Percentiles rank a stretch among this genome's conserved stretches.
Conservation (phyloP, 53 echinoderm and acorn worm species). For the Zoroaster sp. region DNA sequence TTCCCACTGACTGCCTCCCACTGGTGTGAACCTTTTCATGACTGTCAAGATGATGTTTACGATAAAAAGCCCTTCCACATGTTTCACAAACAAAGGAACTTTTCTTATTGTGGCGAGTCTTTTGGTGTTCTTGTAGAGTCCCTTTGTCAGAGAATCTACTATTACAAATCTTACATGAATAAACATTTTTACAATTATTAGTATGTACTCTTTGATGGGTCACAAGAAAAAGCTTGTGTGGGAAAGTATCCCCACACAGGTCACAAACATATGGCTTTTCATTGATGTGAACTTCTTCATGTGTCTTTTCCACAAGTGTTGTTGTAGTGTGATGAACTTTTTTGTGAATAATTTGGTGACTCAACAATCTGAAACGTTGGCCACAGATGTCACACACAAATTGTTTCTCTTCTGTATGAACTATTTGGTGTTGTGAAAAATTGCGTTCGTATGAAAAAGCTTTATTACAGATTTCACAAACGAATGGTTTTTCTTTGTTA, state of each 20-base stretch:
- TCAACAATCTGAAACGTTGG: not conserved
- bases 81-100: not conserved
- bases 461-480: conserved; percentile 9
- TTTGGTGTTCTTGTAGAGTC: not conserved
- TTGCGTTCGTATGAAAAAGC: not conserved
- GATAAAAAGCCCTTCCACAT: not conserved
- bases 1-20: not conserved
- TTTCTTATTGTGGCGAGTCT: not conserved
- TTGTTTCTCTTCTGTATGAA: not conserved
- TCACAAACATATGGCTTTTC: not conserved
- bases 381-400: not conserved
- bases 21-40: not conserved
- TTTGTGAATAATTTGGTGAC: not conserved
- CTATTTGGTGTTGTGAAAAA: not conserved
- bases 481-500: not conserved
- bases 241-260: not conserved
- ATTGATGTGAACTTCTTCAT: not conserved
- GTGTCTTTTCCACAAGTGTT: not conserved
- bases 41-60: not conserved
- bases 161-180: not conserved
- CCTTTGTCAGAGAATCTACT: not conserved
- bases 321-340: not conserved
- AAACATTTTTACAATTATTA: not conserved
- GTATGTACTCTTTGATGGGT: not conserved
- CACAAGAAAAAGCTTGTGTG: not conserved